Evolutionary conservation across 2,888 invertebrate species (phyloP).

Genomic region (Pandemis corylana): DNA sequence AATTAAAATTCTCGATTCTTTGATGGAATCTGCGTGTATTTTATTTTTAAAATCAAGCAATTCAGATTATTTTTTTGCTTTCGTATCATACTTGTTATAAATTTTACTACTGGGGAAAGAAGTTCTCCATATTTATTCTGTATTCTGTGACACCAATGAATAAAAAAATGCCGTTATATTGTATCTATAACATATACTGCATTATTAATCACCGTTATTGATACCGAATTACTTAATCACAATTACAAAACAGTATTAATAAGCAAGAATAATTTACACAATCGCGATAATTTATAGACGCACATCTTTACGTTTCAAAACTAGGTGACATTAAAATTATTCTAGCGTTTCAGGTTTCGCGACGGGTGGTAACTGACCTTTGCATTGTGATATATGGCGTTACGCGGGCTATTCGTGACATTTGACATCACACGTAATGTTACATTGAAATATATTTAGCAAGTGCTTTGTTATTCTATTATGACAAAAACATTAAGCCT

Average conservation of each 20-base stretch:
- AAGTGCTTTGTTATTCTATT: no score
- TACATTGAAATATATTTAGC: not conserved
- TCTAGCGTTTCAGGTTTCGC: not conserved
- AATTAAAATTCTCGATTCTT: no score
- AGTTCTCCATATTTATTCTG: no score
- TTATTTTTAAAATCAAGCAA: no score
- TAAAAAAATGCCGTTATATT: not conserved
- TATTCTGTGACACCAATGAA: not conserved
- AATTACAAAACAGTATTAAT: not conserved
- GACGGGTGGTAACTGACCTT: conserved; percentile 21
- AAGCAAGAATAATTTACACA: not conserved
- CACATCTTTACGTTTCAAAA: conserved; percentile 21
- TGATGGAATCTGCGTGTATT: no score
- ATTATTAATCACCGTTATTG: not conserved
- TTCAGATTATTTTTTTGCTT: no score
- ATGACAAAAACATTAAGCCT: not conserved
- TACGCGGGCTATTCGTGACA: conserved; percentile 8
- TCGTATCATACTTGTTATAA: no score
- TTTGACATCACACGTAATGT: conserved; percentile 9
- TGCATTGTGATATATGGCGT: conserved; percentile 16
- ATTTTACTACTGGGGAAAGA: no score
- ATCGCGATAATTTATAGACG: not conserved
- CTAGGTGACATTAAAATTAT: conserved; percentile 20
- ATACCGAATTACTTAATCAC: not conserved
- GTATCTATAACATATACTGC: not conserved